Percentiles rank a stretch among this genome's conserved stretches.
Conservation (phyloP, 2,888 invertebrate genomes). For the Nasonovia ribisnigri region DNA sequence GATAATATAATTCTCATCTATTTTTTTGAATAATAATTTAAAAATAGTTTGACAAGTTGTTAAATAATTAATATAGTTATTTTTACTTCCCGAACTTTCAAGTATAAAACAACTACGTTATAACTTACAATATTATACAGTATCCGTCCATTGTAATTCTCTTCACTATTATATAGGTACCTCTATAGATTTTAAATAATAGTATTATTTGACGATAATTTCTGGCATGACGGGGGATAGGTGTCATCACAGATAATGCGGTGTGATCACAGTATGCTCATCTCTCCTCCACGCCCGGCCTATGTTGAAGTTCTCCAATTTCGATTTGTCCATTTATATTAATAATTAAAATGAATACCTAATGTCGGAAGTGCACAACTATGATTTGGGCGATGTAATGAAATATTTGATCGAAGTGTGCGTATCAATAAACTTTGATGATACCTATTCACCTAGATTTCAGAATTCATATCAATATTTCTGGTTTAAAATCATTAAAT, state of each 20-base stretch:
- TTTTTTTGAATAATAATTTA: background rate
- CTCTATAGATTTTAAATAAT: background rate
- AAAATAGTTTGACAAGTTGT: background rate
- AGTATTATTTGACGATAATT: background rate
- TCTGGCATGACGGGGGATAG: background rate
- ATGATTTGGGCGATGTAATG: background rate
- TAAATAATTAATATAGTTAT: background rate
- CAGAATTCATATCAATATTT: background rate
- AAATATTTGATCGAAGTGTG: background rate
- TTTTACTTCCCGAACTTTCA: background rate
- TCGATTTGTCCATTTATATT: background rate
- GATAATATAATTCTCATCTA: background rate
- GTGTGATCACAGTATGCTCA: background rate
- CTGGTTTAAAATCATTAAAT: background rate
- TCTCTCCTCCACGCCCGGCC: background rate
- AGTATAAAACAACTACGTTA: background rate
- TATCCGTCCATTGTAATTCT: background rate
- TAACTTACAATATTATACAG: too few relatives aligned
- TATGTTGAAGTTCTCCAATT: background rate
- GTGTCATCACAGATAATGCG: background rate
- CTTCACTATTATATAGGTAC: background rate
- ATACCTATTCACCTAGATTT: background rate
- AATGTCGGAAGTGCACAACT: background rate
- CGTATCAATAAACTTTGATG: background rate
- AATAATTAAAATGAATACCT: background rate